Evolutionary conservation across 2,888 invertebrate species (phyloP), one percentile per base, ranked within the genome.

Genomic region (Drosophila helvetica): DNA sequence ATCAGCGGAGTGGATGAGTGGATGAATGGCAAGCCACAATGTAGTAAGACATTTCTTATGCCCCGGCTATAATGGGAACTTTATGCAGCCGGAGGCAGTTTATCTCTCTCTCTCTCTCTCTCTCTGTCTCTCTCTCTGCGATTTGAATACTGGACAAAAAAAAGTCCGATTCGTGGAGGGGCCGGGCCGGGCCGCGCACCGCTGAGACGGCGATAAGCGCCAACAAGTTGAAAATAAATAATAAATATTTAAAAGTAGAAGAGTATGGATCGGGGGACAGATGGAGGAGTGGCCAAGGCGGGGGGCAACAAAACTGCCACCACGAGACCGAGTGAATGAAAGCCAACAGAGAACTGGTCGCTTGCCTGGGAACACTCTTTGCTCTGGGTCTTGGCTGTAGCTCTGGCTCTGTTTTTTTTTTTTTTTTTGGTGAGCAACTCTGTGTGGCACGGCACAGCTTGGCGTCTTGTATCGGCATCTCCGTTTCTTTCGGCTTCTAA

Each of bases 401-500:
- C 57, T 62, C 7, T 53, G 43, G 43, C 42, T 56, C 33, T 8
- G 22, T 22, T 56, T 38, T 52, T 25, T 53, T 64, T 71, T 52
- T 51, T 51, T 51, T 56, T 27, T 46, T 68, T 38, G 25, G 67
- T 86, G 85, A 86, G 62, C 38, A 38, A n/a, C 38, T 80, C 60
- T 88, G 88, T 88, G 88, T 77, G 80, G 86, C 77, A 78, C 53
- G 61, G 58, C 79, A 76, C 74, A 57, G 63, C 77, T 79, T 52
- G 59, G 74, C 57, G 60, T 63, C 74, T 38, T 15, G 38, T n/a
- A n/a, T 38, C 38, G 38, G 38, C 38, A 38, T 38, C 38, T 74
- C 59, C 75, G 77, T 74, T 64, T 78, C 81, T 87, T 87, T 81
- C 78, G 77, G 90, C 91, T 91, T 91, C 91, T 91, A 91, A 91